Conservation (phyloP, 2,888 invertebrate genomes). For the Apamea sordens region DNA sequence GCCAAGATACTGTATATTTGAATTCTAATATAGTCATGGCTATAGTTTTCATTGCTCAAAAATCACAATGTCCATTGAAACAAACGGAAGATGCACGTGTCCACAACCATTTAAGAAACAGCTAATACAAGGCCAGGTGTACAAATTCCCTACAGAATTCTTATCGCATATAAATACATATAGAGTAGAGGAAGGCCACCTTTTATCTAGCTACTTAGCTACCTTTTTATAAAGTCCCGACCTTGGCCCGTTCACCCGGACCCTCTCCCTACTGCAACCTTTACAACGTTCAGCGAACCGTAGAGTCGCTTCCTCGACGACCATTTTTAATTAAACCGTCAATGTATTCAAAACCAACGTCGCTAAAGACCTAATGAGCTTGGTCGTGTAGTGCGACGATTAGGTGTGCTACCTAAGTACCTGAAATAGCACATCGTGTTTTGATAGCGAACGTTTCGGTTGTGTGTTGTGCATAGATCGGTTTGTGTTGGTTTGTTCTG, state of each 20-base stretch:
- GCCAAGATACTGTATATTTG: not conserved
- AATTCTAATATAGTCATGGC: not conserved
- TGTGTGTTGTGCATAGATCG: slow-evolving; percentile 72
- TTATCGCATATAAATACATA: slow-evolving; percentile 62
- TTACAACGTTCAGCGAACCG: slow-evolving; percentile 77
- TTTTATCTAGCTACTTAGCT: slow-evolving; percentile 66
- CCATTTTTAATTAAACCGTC: slow-evolving; percentile 75
- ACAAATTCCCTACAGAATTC: slow-evolving; percentile 62
- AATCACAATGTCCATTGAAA: slow-evolving; percentile 9
- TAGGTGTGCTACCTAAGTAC: slow-evolving; percentile 70
- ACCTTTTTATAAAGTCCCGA: slow-evolving; percentile 73
- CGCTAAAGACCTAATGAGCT: slow-evolving; percentile 68
- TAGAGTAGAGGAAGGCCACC: slow-evolving; percentile 64
- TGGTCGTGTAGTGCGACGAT: slow-evolving; percentile 71
- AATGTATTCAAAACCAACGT: slow-evolving; percentile 54
- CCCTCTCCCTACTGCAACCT: slow-evolving; percentile 72
- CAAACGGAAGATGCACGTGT: slow-evolving; percentile 32
- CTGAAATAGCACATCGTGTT: slow-evolving; percentile 82
- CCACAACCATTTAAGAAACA: slow-evolving; percentile 17
- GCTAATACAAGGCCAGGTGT: slow-evolving; percentile 62
- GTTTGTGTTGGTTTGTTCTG: slow-evolving; percentile 41
- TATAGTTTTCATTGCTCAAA: not conserved
- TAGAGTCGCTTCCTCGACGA: slow-evolving; percentile 71
- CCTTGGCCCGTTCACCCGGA: slow-evolving; percentile 79
- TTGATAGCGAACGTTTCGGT: slow-evolving; percentile 76